Percentiles rank a stretch among this genome's conserved stretches.
These are phyloP conservation scores for Scaptomyza graminum DNA, from an alignment of 1,140 invertebrate genomes.

Conservation along the genomic window DNA sequence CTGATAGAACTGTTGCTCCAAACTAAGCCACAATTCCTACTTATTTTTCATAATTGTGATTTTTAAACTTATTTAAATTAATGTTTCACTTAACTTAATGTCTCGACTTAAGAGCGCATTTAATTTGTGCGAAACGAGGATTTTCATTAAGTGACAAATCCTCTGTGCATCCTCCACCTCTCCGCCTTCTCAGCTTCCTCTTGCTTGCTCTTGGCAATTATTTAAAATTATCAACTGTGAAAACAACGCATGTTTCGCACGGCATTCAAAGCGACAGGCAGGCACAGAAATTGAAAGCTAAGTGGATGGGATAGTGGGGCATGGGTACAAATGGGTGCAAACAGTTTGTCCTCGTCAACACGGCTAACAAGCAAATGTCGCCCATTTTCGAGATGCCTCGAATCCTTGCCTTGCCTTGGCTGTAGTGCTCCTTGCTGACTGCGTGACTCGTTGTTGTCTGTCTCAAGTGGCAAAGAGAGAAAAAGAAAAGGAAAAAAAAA, in stretches of 20 bases:
- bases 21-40: too few relatives aligned
- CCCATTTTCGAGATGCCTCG: conserved; percentile 15
- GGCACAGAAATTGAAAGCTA: conserved; percentile 37
- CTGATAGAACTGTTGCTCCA: too few relatives aligned
- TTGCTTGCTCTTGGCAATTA: conserved; percentile 36
- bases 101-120: background rate
- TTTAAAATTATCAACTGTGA: conserved; percentile 63
- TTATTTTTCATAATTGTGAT: too few relatives aligned
- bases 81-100: background rate
- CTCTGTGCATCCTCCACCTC: background rate
- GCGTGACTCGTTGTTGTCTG: conserved; percentile 47
- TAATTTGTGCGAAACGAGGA: background rate
- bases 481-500: background rate
- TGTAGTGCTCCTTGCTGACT: conserved; percentile 27
- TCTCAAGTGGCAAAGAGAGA: conserved; percentile 51
- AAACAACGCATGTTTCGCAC: conserved; percentile 57
- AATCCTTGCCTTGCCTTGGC: background rate
- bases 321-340: background rate
- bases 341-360: conserved; percentile 61
- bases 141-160: conserved; percentile 3
- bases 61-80: background rate
- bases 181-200: too few relatives aligned
- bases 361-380: conserved; percentile 57
- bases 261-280: conserved; percentile 24
- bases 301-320: background rate